Evolutionary conservation across 2,113 vertebrate genomes (phyloP).

Genomic region (Callithrix jacchus): DNA sequence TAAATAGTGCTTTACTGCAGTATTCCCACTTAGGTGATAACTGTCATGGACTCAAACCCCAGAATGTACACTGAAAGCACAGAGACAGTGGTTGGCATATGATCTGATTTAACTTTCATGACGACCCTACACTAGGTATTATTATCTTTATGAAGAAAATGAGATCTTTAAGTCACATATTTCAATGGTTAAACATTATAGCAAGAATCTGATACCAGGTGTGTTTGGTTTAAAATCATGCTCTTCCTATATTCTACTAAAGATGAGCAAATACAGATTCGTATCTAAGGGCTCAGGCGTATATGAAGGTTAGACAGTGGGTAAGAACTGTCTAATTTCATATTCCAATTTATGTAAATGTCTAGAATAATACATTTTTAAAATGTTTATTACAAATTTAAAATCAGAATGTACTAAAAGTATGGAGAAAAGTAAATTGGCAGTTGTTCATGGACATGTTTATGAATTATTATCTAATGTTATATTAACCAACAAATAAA

Average conservation of each 20-base stretch:
- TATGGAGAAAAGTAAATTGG: background rate
- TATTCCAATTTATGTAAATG: conserved; percentile 12
- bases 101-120: conserved; percentile 17
- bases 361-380: conserved; percentile 14
- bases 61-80: background rate
- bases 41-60: background rate
- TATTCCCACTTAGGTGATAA: background rate
- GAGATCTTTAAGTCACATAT: conserved; percentile 24
- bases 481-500: conserved; percentile 32
- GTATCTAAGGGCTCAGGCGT: background rate
- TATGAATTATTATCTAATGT: conserved; percentile 27
- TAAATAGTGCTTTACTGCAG: background rate
- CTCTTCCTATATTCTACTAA: background rate
- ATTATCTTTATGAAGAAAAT: background rate
- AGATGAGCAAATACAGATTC: background rate
- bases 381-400: background rate
- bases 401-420: conserved; percentile 1
- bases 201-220: background rate
- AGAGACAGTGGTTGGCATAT: background rate
- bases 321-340: background rate
- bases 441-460: background rate
- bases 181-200: conserved; percentile 22
- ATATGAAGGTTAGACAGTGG: background rate
- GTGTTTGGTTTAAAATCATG: conserved; percentile 37
- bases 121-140: background rate